phyloP scores from a whole-genome alignment of 2,888 invertebrate genomes.

The Acanthosepion pharaonis region DNA sequence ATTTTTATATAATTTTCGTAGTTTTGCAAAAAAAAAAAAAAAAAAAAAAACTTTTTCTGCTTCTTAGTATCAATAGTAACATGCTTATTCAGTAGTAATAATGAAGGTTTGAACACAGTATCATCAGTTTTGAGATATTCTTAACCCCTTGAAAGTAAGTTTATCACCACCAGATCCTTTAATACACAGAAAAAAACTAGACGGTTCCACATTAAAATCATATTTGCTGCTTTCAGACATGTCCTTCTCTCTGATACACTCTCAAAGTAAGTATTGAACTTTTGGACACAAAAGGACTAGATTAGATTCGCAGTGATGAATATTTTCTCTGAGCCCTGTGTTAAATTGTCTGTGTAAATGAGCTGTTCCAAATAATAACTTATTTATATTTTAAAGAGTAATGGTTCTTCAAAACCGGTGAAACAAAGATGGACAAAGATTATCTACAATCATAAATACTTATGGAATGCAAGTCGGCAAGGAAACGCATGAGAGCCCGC shows the following conservation, averaged over 20 bases:
- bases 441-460: conserved; percentile 33
- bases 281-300: conserved; percentile 21
- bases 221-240: background rate
- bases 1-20: background rate
- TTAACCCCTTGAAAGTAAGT: background rate
- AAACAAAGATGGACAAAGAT: conserved; percentile 33
- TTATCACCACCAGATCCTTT: background rate
- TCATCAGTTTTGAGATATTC: too few species aligned
- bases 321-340: conserved; percentile 33
- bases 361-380: conserved; percentile 33
- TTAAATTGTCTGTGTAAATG: conserved; percentile 33
- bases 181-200: background rate
- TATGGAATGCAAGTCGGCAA: background rate
- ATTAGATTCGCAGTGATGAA: background rate
- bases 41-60: background rate
- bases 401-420: conserved; percentile 33
- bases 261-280: conserved; percentile 33
- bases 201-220: background rate
- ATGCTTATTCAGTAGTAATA: conserved; percentile 6
- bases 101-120: background rate
- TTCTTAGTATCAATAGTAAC: background rate
- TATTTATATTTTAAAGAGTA: conserved; percentile 33
- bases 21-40: background rate
- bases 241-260: conserved; percentile 33
- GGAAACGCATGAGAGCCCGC: conserved; percentile 22